Base-by-base conservation (phyloP, 2,888 invertebrate species). In the Euplagia quadripunctaria region DNA sequence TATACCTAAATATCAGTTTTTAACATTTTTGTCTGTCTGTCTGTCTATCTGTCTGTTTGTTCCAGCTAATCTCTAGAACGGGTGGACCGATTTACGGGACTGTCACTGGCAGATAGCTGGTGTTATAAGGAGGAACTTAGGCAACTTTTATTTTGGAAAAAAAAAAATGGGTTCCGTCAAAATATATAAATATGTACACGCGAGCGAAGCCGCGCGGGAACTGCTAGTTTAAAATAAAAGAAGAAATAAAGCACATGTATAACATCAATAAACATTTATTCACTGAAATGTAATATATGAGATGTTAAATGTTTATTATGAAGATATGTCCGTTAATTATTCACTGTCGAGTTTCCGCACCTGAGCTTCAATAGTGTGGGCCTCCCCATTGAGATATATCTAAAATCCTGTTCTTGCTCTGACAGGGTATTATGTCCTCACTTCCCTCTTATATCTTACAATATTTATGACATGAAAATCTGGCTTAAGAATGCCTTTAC, bases 371-470 rank as follows among this genome's bases (percentile, higher is more conserved):
- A 61, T 61, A 31, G 61, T 61, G 31, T 31, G 1, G 6, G 61
- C 31, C 61, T 14, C 61, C 61, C 61, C 61, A 61, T 61, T 61
- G 61, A 61, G 61, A 31, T 61, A 61, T 43, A 43, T n/a, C 43
- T n/a, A 42, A n/a, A 64, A 64, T 61, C 61, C 61, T 14, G 31
- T 61, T 61, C 61, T 61, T 61, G 14, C 31, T 14, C 31, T 61
- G 61, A 31, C 61, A 61, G 31, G 20, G 31, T 31, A 61, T 61
- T 14, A 61, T 61, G 14, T 68, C 12, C n/a, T 6, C 31, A 55
- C 42, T 41, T n/a, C 4, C 14, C 55, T 9, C 17, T 17, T 52
- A 51, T n/a, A 20, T 58, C 20, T 58, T 20, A 20, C 31, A 5
- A 20, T 31, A 61, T 31, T 31, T 61, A 61, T 31, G 14, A 31